A percentile compares a stretch with the other conserved stretches of the same genome.
Evolutionary conservation across 2,888 invertebrate species (phyloP).

Genomic region (Imbricaverruca yamaguchii): DNA sequence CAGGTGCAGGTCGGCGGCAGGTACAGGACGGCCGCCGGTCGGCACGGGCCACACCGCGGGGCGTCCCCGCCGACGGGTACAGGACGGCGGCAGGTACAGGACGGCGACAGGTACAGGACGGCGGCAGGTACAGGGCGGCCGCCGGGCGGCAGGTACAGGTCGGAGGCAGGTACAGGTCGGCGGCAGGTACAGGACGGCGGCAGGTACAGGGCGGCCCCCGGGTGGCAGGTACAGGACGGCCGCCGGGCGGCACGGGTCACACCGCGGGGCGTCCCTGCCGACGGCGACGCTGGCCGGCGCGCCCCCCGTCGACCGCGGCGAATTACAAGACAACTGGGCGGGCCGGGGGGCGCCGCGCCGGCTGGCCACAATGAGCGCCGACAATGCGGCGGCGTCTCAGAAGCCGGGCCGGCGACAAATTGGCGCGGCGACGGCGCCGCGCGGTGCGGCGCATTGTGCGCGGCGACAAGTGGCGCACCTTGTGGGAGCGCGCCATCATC

Average conservation of each 20-base stretch:
- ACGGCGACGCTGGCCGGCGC: background rate
- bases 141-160: too few species aligned
- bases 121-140: too few species aligned
- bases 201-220: too few species aligned
- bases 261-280: background rate
- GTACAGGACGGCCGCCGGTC: too few species aligned
- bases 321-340: slow-evolving; percentile 6
- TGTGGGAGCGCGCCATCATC: background rate
- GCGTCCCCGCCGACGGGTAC: background rate
- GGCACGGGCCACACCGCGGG: background rate
- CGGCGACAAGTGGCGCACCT: background rate
- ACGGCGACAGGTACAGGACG: too few species aligned
- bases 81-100: too few species aligned
- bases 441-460: background rate
- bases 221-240: too few species aligned
- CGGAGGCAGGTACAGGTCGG: too few species aligned
- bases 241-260: slow-evolving; percentile 1
- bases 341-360: background rate
- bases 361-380: background rate
- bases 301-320: background rate
- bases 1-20: too few species aligned
- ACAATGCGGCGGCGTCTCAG: background rate
- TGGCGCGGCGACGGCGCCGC: background rate
- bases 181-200: too few species aligned
- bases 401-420: slow-evolving; percentile 4